Percentiles rank a stretch among this genome's conserved stretches.
Conservation (phyloP, 2,797 vertebrate species). For the Syngnathus rostellatus region DNA sequence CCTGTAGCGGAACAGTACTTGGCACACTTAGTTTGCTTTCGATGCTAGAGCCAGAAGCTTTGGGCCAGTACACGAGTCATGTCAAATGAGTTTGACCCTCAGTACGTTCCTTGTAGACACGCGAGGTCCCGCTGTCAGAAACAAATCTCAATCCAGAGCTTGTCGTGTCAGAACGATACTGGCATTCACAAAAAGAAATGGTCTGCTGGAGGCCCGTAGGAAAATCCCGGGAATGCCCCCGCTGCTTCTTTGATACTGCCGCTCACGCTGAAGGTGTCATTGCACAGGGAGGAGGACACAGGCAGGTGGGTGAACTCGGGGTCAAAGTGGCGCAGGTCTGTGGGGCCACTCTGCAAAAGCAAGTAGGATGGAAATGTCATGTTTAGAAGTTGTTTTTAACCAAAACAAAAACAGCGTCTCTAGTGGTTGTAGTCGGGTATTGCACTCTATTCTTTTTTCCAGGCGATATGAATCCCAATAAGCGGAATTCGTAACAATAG, state of each 20-base stretch:
- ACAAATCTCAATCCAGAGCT: conserved; percentile 9
- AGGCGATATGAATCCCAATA: too few relatives aligned
- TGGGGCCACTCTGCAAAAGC: conserved; percentile 63
- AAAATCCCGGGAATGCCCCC: conserved; percentile 74
- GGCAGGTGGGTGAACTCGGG: conserved; percentile 76
- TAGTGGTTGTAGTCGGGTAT: too few relatives aligned
- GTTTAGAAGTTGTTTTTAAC: neutral
- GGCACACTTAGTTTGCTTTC: conserved; percentile 45
- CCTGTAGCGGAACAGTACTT: conserved; percentile 36
- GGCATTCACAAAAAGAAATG: conserved; percentile 58
- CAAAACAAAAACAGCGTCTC: neutral
- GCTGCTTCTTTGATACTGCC: conserved; percentile 71
- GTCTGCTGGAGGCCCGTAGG: conserved; percentile 65
- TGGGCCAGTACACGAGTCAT: conserved; percentile 25
- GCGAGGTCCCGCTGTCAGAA: conserved; percentile 19
- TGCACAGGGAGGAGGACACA: conserved; percentile 67
- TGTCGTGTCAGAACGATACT: neutral
- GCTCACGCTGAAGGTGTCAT: conserved; percentile 56
- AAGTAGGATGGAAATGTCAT: neutral
- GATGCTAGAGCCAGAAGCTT: conserved; percentile 24
- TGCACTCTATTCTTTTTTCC: neutral
- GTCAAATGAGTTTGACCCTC: conserved; percentile 8
- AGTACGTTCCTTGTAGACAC: neutral
- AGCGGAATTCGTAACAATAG: too few relatives aligned
- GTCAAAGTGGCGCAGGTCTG: conserved; percentile 74